Evolutionary conservation across 2,888 invertebrate species (phyloP), one percentile per base, ranked within the genome.

Genomic region (Ectemnius cavifrons): DNA sequence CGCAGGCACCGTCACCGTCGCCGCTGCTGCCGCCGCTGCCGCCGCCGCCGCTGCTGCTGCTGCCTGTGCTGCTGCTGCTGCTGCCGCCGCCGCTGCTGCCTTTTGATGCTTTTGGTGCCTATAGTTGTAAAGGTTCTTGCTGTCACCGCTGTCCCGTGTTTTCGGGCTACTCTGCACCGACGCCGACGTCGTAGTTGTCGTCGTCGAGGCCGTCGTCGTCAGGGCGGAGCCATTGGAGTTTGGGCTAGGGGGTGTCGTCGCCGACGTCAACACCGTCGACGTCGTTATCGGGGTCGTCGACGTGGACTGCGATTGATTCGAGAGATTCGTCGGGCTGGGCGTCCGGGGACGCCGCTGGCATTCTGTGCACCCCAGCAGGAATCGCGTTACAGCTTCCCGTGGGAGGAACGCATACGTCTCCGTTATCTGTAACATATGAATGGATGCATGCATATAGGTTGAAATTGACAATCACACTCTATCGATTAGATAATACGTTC

Each of bases 361-460:
- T 91, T 98, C 97, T 58, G 96, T 95, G 91, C 98, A 98, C 86
- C 97, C 97, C 91, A 98, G 95, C 73, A 98, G 94, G 92, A 98
- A 98, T 86, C 97, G 95, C 73, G 98, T 98, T 90, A 98, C 98
- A 63, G 98, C 98, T 92, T 98, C 98, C 71, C 98, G 95, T 4
- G 98, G 98, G 85, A 98, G 93, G 90, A 98, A 98, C 64, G 98
- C 97, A 93, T 97, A 98, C 75, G 97, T 97, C 92, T 98, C 98
- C 66, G 98, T 98, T 89, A 98, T 98, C 98, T 98, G 94, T 73
- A 92, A 93, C 89, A 89, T 46, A 70, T 6, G 13, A 63, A 14
- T 47, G 18, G n/a, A 16, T 16, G 11, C 27, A 37, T 56, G 16
- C 16, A 37, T 60, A 28, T 14, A 16, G 37, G 37, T 60, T n/a